These are phyloP conservation scores for Polyodon spathula DNA, from an alignment of 2,113 vertebrate species.

Conservation along the genomic window DNA sequence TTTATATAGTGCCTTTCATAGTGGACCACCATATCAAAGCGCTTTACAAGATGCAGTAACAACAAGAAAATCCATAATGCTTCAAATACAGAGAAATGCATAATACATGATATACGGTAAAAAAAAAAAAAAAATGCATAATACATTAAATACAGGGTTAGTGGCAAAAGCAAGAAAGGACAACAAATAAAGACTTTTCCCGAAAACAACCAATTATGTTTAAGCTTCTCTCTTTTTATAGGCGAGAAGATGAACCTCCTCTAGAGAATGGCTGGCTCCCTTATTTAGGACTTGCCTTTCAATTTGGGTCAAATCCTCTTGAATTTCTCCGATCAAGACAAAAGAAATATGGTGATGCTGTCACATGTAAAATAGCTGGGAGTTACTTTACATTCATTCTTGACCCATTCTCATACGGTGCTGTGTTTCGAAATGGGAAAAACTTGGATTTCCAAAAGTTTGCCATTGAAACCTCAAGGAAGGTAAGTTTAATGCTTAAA, in stretches of 20 bases:
- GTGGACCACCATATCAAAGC: too few relatives aligned
- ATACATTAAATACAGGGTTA: too few relatives aligned
- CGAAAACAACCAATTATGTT: too few relatives aligned
- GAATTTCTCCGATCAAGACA: constrained; percentile 27
- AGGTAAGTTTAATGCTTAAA: constrained; percentile 20
- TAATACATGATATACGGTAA: too few relatives aligned
- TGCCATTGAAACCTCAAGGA: constrained; percentile 28
- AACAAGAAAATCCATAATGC: too few relatives aligned
- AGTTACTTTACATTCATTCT: constrained; percentile 38
- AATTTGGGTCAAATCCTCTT: constrained; percentile 33
- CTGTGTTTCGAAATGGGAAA: constrained; percentile 32
- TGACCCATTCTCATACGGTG: constrained; percentile 36
- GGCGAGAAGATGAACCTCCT: constrained; percentile 30
- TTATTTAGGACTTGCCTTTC: constrained; percentile 32
- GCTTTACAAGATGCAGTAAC: too few relatives aligned
- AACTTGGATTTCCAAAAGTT: constrained; percentile 38
- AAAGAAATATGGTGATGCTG: constrained; percentile 28
- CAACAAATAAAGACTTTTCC: too few relatives aligned
- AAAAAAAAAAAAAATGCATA: too few relatives aligned
- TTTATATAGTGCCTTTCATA: too few relatives aligned
- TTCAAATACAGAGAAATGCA: too few relatives aligned
- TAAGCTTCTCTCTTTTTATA: constrained; percentile 3
- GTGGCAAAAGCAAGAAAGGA: too few relatives aligned
- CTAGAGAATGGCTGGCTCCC: constrained; percentile 37
- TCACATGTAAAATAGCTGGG: constrained; percentile 38